phyloP scores from a whole-genome alignment of 2,797 vertebrate species.

The Echiichthys vipera region DNA sequence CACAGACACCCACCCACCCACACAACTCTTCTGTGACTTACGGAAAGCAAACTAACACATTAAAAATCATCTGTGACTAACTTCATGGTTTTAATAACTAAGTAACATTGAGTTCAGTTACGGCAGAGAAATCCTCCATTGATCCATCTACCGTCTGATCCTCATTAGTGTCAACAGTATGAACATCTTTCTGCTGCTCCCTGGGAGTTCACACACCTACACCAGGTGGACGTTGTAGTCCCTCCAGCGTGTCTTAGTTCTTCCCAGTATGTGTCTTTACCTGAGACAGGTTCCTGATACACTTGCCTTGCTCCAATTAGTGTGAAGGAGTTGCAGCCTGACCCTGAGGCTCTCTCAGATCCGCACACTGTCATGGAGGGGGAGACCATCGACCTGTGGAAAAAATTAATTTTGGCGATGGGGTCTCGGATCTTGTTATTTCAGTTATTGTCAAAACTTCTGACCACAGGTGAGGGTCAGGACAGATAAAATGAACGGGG shows the following conservation, averaged over 20 bases:
- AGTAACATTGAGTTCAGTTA: conserved; percentile 14
- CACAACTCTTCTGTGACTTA: neutral
- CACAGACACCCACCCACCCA: conserved; percentile 9
- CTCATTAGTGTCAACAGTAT: conserved; percentile 43
- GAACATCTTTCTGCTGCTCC: conserved; percentile 30
- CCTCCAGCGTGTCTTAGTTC: conserved; percentile 40
- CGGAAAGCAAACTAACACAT: conserved; percentile 7
- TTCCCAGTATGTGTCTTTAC: conserved; percentile 51
- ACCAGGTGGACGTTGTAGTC: conserved; percentile 51
- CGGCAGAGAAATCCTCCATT: conserved; percentile 20
- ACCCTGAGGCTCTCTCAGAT: conserved; percentile 43
- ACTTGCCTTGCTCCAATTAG: conserved; percentile 52
- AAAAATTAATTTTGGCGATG: conserved; percentile 59
- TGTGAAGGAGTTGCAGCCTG: conserved; percentile 30
- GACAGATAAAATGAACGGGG: conserved; percentile 54
- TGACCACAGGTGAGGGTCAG: conserved; percentile 55
- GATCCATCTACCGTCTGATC: conserved; percentile 37
- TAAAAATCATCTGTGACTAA: conserved; percentile 10
- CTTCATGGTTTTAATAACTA: conserved; percentile 11
- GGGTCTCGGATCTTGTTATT: conserved; percentile 42
- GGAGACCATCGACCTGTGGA: conserved; percentile 50
- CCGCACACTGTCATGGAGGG: conserved; percentile 41
- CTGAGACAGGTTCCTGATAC: conserved; percentile 45
- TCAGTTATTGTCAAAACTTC: conserved; percentile 53
- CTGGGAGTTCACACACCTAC: conserved; percentile 29